phyloP scores from a whole-genome alignment of 2,797 vertebrate genomes.

The Gobio occitaniae region DNA sequence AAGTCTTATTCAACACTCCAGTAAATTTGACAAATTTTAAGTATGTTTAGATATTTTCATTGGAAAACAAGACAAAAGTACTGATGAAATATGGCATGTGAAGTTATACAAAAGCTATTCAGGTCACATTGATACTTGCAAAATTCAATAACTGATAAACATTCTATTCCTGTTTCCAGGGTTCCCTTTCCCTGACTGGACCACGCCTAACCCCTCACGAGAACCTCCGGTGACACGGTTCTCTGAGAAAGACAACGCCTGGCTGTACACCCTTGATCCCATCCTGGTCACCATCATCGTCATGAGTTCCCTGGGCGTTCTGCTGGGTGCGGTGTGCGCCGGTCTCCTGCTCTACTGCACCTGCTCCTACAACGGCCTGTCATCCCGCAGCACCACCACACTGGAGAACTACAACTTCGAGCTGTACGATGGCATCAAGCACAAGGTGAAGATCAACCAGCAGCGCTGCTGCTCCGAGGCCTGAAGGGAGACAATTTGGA shows the following conservation, averaged over 20 bases:
- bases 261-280: conserved; percentile 94
- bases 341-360: conserved; percentile 97
- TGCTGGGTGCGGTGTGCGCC: conserved; percentile 91
- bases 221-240: conserved; percentile 84
- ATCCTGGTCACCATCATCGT: conserved; percentile 98
- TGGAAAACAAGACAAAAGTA: neutral
- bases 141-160: neutral
- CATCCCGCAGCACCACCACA: conserved; percentile 93
- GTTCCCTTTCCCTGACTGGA: conserved; percentile 83
- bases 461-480: conserved; percentile 97
- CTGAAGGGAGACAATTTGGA: conserved; percentile 69
- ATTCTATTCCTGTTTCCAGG: conserved; percentile 69
- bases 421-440: conserved; percentile 96
- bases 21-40: neutral
- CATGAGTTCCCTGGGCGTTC: conserved; percentile 94
- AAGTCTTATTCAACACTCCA: neutral
- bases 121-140: neutral
- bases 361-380: conserved; percentile 91
- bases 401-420: conserved; percentile 99
- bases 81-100: neutral
- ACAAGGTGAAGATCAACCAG: conserved; percentile 98
- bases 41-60: neutral
- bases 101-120: neutral
- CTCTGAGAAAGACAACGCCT: conserved; percentile 90
- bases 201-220: conserved; percentile 80